These are phyloP conservation scores for Callipepla californica DNA, from an alignment of 2,113 vertebrate genomes.

Conservation along the genomic window DNA sequence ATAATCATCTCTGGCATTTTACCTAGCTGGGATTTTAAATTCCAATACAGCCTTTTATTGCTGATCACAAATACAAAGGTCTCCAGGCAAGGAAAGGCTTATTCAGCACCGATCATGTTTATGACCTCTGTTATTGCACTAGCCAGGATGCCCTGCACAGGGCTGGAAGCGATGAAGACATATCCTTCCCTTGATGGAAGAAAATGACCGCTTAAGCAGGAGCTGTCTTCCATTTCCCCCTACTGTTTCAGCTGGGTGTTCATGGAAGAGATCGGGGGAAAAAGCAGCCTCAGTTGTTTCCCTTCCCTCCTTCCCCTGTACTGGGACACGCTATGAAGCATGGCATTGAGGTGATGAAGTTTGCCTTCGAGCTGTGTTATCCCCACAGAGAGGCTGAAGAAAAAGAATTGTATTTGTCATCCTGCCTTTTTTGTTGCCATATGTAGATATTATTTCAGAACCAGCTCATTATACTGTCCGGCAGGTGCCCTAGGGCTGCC, in stretches of 20 bases:
- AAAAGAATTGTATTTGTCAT: not conserved
- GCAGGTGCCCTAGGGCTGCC: not conserved
- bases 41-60: constrained; percentile 40
- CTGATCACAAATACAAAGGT: constrained; percentile 47
- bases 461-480: not conserved
- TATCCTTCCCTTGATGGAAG: not conserved
- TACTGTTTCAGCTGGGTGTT: not conserved
- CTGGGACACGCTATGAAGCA: not conserved
- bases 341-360: not conserved
- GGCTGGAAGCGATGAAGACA: not conserved
- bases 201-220: not conserved
- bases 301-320: not conserved
- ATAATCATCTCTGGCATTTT: constrained; percentile 60
- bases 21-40: constrained; percentile 31
- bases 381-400: not conserved
- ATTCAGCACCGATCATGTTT: not conserved
- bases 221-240: not conserved
- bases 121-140: not conserved
- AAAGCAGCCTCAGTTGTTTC: accelerated
- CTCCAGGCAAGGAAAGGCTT: constrained; percentile 29
- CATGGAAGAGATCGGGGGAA: not conserved
- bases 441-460: not conserved
- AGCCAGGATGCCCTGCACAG: not conserved
- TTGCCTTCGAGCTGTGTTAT: not conserved
- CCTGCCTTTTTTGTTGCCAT: not conserved